phyloP scores from a whole-genome alignment of 2,113 vertebrate species.

The Rhinogobius similis region DNA sequence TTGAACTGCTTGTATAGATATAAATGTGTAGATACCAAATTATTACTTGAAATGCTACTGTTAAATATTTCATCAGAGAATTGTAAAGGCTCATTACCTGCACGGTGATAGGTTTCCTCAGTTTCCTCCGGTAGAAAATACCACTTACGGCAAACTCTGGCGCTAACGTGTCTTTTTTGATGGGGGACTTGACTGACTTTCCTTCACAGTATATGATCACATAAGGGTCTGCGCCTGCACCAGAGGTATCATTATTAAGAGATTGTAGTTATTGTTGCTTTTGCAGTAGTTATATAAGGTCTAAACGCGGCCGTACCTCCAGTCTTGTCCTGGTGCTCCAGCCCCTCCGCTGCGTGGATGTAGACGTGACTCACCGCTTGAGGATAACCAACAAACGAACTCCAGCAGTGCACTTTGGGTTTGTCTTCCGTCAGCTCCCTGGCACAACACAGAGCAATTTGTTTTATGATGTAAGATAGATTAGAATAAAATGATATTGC shows the following conservation, averaged over 20 bases:
- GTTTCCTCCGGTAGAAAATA: constrained; percentile 88
- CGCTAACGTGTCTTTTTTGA: constrained; percentile 75
- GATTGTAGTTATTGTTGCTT: not conserved
- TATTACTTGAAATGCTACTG: too few relatives aligned
- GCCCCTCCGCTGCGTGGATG: constrained; percentile 80
- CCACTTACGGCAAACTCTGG: constrained; percentile 83
- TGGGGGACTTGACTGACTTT: constrained; percentile 67
- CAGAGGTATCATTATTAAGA: not conserved
- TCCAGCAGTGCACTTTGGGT: constrained; percentile 84
- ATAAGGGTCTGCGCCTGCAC: constrained; percentile 87
- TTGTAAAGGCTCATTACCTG: constrained; percentile 79
- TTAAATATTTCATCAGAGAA: not conserved
- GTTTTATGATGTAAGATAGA: not conserved
- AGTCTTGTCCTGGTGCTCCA: constrained; percentile 79
- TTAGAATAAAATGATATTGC: not conserved
- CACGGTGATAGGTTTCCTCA: constrained; percentile 80
- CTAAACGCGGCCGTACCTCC: constrained; percentile 73
- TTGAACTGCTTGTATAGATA: not conserved
- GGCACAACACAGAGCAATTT: constrained; percentile 14
- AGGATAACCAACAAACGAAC: constrained; percentile 85
- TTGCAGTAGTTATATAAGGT: not conserved
- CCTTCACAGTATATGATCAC: constrained; percentile 88
- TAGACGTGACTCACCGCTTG: constrained; percentile 84
- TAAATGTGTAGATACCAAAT: not conserved
- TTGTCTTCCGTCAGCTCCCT: constrained; percentile 88